These are phyloP conservation scores for Clepsis dumicolana DNA, from an alignment of 2,888 invertebrate genomes.

Conservation along the genomic window DNA sequence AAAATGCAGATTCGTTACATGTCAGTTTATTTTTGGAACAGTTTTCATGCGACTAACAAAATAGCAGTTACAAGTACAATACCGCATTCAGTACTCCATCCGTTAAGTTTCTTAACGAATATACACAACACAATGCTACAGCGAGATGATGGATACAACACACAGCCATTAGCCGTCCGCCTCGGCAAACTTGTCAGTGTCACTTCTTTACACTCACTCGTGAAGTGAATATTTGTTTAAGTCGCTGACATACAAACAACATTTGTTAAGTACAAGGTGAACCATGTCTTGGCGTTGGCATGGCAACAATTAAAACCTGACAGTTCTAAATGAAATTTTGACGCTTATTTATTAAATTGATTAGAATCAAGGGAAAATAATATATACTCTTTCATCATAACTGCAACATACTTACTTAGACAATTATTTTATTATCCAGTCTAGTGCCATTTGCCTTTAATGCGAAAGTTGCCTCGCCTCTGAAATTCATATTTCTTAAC, in stretches of 20 bases:
- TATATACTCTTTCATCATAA: no score
- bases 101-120: neutral
- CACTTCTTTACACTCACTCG: slow-evolving; percentile 35
- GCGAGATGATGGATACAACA: slow-evolving; percentile 1
- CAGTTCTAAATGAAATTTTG: neutral
- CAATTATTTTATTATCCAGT: no score
- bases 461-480: no score
- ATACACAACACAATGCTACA: neutral
- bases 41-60: neutral
- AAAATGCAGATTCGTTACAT: neutral
- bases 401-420: no score
- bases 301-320: slow-evolving; percentile 11
- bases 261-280: slow-evolving; percentile 30
- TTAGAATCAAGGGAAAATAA: neutral
- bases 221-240: slow-evolving; percentile 33
- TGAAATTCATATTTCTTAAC: no score
- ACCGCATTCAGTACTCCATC: neutral
- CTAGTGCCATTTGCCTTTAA: no score
- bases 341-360: neutral
- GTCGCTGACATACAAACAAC: slow-evolving; percentile 23
- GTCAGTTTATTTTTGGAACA: neutral
- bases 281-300: slow-evolving; percentile 2
- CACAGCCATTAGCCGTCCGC: slow-evolving; percentile 9
- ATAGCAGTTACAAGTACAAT: slow-evolving; percentile 1
- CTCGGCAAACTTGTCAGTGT: slow-evolving; percentile 21